Percentiles rank a stretch among this genome's conserved stretches.
phyloP scores from a whole-genome alignment of 2,797 vertebrate genomes.

The Pteronotus mesoamericanus region DNA sequence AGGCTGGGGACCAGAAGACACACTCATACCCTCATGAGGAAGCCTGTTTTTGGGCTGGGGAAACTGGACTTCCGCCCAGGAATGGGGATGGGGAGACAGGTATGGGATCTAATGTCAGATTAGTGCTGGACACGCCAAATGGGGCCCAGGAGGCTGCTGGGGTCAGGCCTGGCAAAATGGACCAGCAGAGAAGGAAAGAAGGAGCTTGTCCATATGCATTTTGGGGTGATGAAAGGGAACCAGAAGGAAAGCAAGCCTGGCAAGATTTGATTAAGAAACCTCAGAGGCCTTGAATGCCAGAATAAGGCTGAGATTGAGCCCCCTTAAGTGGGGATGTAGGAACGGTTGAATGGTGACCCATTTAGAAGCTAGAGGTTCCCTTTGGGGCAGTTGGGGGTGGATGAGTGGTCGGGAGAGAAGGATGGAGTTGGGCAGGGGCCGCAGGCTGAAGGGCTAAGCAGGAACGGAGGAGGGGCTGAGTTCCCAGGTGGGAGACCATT shows the following conservation, averaged over 20 bases:
- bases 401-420: not conserved
- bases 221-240: not conserved
- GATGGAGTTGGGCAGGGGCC: not conserved
- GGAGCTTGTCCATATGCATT: not conserved
- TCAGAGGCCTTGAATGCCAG: not conserved
- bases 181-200: not conserved
- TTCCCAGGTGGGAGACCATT: not conserved
- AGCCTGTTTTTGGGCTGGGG: not conserved
- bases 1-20: not conserved
- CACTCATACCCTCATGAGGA: rapidly evolving
- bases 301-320: not conserved
- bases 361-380: not conserved
- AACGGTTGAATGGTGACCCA: not conserved
- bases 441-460: not conserved
- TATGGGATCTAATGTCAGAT: not conserved
- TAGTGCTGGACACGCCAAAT: not conserved
- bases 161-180: not conserved
- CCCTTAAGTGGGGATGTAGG: not conserved
- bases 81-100: not conserved
- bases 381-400: not conserved
- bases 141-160: not conserved
- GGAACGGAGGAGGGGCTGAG: not conserved
- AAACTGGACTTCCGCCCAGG: not conserved
- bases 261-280: not conserved
- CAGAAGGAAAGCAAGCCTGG: not conserved